Percentiles rank a stretch among this genome's conserved stretches.
Evolutionary conservation across 2,888 invertebrate genomes (phyloP).

Genomic region (Lathronympha strigana): DNA sequence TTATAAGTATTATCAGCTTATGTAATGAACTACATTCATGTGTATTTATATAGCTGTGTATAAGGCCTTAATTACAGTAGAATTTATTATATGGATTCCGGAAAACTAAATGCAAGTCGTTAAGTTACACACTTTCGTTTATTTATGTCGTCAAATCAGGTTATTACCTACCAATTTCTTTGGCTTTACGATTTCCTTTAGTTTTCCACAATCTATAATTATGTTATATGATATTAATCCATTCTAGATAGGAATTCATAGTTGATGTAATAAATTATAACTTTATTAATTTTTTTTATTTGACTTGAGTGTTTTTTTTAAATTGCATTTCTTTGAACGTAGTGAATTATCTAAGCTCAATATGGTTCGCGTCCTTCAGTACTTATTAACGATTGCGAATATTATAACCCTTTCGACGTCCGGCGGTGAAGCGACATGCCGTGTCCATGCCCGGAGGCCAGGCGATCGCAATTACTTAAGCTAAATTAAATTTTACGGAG

Average conservation of each 20-base stretch:
- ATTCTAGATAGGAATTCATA: slow-evolving; percentile 56
- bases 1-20: slow-evolving; percentile 36
- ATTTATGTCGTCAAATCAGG: background rate
- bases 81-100: slow-evolving; percentile 43
- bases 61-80: slow-evolving; percentile 55
- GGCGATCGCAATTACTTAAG: too few species aligned
- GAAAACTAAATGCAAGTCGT: slow-evolving; percentile 1
- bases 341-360: too few species aligned
- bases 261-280: slow-evolving; percentile 46
- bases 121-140: background rate
- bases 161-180: background rate
- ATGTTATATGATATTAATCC: slow-evolving; percentile 47
- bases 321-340: background rate
- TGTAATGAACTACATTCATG: slow-evolving; percentile 17
- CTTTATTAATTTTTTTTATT: slow-evolving; percentile 32
- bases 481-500: too few species aligned
- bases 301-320: slow-evolving; percentile 6
- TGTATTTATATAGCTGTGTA: slow-evolving; percentile 46
- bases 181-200: background rate
- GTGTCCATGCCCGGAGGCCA: too few species aligned
- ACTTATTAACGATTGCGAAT: too few species aligned
- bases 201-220: slow-evolving; percentile 4
- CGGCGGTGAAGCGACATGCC: too few species aligned
- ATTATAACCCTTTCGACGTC: too few species aligned
- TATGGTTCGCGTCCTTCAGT: too few species aligned